Base-by-base conservation (phyloP, 2,113 vertebrate species). In the Tachuris rubrigastra region DNA sequence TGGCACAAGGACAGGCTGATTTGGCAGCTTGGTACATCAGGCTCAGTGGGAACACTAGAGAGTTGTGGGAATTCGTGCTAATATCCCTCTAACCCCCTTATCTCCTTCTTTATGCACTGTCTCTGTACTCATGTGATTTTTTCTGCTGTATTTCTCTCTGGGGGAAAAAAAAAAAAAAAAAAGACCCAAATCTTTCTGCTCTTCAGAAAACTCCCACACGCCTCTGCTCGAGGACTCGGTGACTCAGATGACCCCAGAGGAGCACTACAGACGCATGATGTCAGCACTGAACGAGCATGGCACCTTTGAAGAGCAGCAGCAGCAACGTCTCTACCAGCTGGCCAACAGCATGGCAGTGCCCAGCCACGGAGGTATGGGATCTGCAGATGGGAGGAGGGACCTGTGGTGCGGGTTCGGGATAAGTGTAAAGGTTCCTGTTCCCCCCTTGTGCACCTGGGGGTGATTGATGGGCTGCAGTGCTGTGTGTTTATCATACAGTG, bases 211-310 rank as follows among this genome's bases (percentile, higher is more conserved):
- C 90, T 98, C 98, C 33, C 98, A 98, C 94, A 98, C 98, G 31
- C 98, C 98, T 22, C 91, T 97, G 89, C 98, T 98, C 69, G 99
- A 99, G 89, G 98, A 98, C 47, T 93, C 97, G 15, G 98, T 98
- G 91, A 96, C 98, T 90, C 98, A 98, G 98, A 99, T 99, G 99
- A 99, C 99, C 97, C 99, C 99, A 0, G 99, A 99, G 97, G 99
- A 99, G 94, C 99, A 99, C 96, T 99, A 99, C 95, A 98, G 98
- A 81, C 98, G 99, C 87, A 98, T 99, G 97, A 98, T 99, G 98
- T 99, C 99, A 1, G 99, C 99, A 3, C 98, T 99, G 68, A 99
- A 98, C 1, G 99, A 99, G 59, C 98, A 99, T 4, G 89, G 98
- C 91, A 96, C 98, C 82, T 99, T 98, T 11, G 99, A 99, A 85